phyloP scores from a whole-genome alignment of 2,888 invertebrate genomes.

The Dryomyza anilis region DNA sequence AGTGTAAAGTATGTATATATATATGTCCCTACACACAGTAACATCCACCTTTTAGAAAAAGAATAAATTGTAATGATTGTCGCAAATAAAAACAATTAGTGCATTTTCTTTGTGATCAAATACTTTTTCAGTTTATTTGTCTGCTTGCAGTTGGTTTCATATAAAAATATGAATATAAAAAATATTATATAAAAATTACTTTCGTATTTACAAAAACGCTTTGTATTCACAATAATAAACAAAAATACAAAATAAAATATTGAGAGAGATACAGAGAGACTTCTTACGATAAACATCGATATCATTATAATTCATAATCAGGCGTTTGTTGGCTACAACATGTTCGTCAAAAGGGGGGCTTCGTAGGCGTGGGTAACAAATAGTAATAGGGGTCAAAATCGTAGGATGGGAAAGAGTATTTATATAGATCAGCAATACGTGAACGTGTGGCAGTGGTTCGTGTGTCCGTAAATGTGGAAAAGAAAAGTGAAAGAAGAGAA shows the following conservation, averaged over 20 bases:
- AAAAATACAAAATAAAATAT: slow-evolving; percentile 23
- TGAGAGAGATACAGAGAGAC: slow-evolving; percentile 4
- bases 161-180: slow-evolving; percentile 27
- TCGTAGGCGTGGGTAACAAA: not conserved
- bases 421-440: not conserved
- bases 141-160: slow-evolving; percentile 53
- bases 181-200: slow-evolving; percentile 7
- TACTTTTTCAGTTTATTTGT: slow-evolving; percentile 56
- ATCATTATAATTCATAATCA: slow-evolving; percentile 29
- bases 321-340: slow-evolving; percentile 30
- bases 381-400: not conserved
- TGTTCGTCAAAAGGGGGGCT: slow-evolving; percentile 10
- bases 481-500: not conserved
- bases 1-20: no score
- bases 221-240: slow-evolving; percentile 38
- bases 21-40: no score
- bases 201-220: slow-evolving; percentile 51
- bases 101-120: slow-evolving; percentile 44
- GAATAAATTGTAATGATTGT: no score
- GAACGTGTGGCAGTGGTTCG: slow-evolving; percentile 16
- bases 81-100: no score
- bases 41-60: no score
- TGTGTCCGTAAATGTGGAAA: slow-evolving; percentile 14
- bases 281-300: slow-evolving; percentile 25
- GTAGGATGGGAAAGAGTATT: not conserved